phyloP scores from a whole-genome alignment of 1,140 invertebrate species.

The Listronotus oregonensis region DNA sequence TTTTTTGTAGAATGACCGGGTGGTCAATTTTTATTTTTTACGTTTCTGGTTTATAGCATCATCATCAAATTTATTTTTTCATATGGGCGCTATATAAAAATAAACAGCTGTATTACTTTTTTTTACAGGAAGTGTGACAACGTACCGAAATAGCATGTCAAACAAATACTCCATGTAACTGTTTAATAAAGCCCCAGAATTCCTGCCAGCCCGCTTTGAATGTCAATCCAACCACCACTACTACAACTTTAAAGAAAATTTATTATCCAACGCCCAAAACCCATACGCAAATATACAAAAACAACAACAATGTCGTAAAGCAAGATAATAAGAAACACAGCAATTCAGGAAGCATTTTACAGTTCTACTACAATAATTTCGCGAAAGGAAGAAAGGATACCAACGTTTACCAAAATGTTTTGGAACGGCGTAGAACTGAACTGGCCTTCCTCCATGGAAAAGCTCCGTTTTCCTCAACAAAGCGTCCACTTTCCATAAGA shows the following conservation, averaged over 20 bases:
- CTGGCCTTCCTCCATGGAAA: conserved; percentile 56
- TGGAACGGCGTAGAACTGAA: conserved; percentile 54
- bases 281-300: conserved; percentile 48
- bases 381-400: conserved; percentile 54
- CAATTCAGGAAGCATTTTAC: conserved; percentile 42
- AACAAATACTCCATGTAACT: conserved; percentile 49
- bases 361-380: conserved; percentile 58
- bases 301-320: conserved; percentile 36
- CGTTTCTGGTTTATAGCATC: too few relatives aligned
- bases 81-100: too few relatives aligned
- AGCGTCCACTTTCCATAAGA: conserved; percentile 56
- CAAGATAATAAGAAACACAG: conserved; percentile 43
- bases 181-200: conserved; percentile 48
- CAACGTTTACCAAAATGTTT: conserved; percentile 48
- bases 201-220: conserved; percentile 13
- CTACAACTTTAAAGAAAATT: conserved; percentile 47
- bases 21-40: too few relatives aligned
- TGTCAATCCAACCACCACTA: conserved; percentile 19
- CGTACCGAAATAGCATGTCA: conserved; percentile 50
- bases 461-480: conserved; percentile 60
- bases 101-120: too few relatives aligned
- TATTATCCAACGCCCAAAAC: conserved; percentile 49
- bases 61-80: too few relatives aligned
- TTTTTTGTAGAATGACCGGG: too few relatives aligned
- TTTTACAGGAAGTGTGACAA: conserved; percentile 56